Percentiles rank a stretch among this genome's conserved stretches.
These are phyloP conservation scores for Herminia tarsipennalis DNA, from an alignment of 2,888 invertebrate genomes.

Conservation along the genomic window DNA sequence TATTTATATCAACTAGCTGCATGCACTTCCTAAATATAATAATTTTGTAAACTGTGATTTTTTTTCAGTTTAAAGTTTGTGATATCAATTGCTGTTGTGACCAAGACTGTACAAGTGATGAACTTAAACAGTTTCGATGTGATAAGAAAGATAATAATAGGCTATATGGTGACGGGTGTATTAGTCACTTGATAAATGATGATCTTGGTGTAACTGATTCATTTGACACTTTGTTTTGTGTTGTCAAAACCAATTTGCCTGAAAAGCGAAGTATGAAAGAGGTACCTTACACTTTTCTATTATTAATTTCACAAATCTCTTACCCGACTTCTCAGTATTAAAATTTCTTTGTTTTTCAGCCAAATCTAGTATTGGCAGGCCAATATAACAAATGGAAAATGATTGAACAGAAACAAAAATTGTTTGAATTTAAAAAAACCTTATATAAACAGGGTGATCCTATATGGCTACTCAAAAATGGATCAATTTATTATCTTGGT, in stretches of 20 bases:
- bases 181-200: conserved; percentile 38
- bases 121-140: conserved; percentile 87
- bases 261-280: conserved; percentile 51
- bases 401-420: conserved; percentile 8
- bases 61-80: conserved; percentile 86
- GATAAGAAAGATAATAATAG: conserved; percentile 5
- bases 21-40: too few relatives aligned
- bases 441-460: conserved; percentile 60
- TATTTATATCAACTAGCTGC: too few relatives aligned
- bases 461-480: conserved; percentile 67
- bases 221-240: conserved; percentile 66
- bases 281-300: conserved; percentile 39
- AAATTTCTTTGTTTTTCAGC: conserved; percentile 19
- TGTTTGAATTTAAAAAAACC: conserved; percentile 53
- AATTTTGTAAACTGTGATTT: conserved; percentile 3
- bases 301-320: not conserved
- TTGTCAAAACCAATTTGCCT: conserved; percentile 73
- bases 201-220: conserved; percentile 35
- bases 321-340: not conserved
- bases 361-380: conserved; percentile 24
- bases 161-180: conserved; percentile 34
- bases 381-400: conserved; percentile 29
- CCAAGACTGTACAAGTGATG: conserved; percentile 87
- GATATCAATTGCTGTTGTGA: conserved; percentile 96
- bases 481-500: conserved; percentile 64